These are phyloP conservation scores for Acronicta leporina DNA, from an alignment of 2,888 invertebrate species.

Conservation along the genomic window DNA sequence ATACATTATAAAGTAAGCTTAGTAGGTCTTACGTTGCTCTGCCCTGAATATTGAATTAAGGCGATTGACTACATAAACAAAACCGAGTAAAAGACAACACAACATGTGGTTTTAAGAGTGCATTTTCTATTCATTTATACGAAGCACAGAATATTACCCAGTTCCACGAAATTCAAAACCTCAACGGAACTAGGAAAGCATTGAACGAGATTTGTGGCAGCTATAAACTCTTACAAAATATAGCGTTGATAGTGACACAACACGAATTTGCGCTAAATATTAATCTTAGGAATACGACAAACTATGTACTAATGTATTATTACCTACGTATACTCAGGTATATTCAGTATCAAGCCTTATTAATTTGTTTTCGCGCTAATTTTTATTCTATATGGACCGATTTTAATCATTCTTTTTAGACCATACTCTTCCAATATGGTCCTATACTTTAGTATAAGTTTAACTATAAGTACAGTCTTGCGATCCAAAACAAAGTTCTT, in stretches of 20 bases:
- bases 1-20: slow-evolving; percentile 13
- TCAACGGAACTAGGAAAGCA: background rate
- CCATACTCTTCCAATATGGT: too few species aligned
- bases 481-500: too few species aligned
- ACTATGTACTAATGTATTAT: too few species aligned
- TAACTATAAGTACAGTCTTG: too few species aligned
- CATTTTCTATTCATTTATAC: slow-evolving; percentile 48
- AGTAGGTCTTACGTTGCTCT: slow-evolving; percentile 1
- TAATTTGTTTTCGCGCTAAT: too few species aligned
- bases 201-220: background rate
- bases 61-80: slow-evolving; percentile 46
- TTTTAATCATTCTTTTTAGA: too few species aligned
- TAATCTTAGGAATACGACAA: too few species aligned
- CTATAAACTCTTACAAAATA: background rate
- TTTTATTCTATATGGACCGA: too few species aligned
- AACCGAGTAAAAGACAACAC: slow-evolving; percentile 33
- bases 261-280: too few species aligned
- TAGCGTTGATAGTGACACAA: background rate
- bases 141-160: slow-evolving; percentile 12
- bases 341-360: too few species aligned
- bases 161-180: slow-evolving; percentile 4
- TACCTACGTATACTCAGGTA: too few species aligned
- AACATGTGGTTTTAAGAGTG: slow-evolving; percentile 10
- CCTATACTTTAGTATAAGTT: too few species aligned
- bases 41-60: slow-evolving; percentile 30